A percentile compares a stretch with the other conserved stretches of the same genome.
These are phyloP conservation scores for Amiota minor DNA, from an alignment of 2,888 invertebrate species.

Conservation along the genomic window DNA sequence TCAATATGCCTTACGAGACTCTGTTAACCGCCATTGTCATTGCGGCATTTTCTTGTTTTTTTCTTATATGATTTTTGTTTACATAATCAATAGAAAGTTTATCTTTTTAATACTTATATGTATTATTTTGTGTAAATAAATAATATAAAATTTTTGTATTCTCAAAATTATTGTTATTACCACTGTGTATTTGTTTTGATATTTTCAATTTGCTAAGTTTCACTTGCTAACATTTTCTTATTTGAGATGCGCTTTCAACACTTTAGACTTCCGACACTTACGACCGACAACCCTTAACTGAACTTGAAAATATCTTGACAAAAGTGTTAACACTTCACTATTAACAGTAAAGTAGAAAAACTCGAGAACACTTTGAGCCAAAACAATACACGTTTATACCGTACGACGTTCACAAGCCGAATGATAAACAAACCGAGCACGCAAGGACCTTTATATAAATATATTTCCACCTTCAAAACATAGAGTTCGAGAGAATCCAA, in stretches of 20 bases:
- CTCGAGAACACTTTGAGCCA: background rate
- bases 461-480: background rate
- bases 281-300: constrained; percentile 47
- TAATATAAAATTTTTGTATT: background rate
- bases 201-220: too few relatives aligned
- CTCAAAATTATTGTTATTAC: background rate
- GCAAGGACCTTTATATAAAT: constrained; percentile 11
- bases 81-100: constrained; percentile 16
- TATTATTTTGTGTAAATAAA: background rate
- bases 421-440: constrained; percentile 17
- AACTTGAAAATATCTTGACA: constrained; percentile 35
- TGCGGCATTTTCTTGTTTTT: constrained; percentile 1
- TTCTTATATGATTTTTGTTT: background rate
- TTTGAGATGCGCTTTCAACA: background rate
- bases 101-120: constrained; percentile 9
- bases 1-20: too few relatives aligned
- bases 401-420: constrained; percentile 23
- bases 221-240: too few relatives aligned
- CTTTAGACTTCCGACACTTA: constrained; percentile 33
- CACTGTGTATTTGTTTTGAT: too few relatives aligned
- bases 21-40: background rate
- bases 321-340: constrained; percentile 1
- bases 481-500: background rate
- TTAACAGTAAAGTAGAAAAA: background rate
- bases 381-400: background rate